Base-by-base conservation (phyloP, 92 coral and sea anemone species). In the Siderastrea radians region DNA sequence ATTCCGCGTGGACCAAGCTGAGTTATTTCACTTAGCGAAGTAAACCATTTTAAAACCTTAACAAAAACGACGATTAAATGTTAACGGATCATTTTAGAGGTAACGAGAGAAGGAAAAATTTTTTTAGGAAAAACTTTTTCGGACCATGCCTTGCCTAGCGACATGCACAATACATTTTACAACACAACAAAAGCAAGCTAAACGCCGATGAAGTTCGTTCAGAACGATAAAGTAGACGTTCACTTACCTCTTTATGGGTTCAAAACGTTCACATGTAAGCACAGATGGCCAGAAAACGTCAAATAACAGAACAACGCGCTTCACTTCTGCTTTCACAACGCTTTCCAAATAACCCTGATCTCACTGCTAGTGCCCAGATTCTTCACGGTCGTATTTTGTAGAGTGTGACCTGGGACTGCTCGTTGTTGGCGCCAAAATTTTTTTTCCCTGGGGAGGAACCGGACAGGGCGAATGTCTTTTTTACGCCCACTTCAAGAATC, bases 121-220 rank as follows among this genome's bases (percentile, higher is more conserved):
- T 3, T 72, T 49, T 44, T 1, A 46, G 3, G 17, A 72, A 72
- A 16, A 44, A 46, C 1, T 17, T 59, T 64, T 26, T 26, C 38
- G 38, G 38, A 26, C 38, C 38, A 72, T 48, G 17, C 64, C 75
- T 43, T 52, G 65, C 75, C 26, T 80, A 67, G 75, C 77, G 77
- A 68, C 86, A 81, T 69, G 86, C 76, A 71, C 77, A 81, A 81
- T 69, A 7, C 49, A 45, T 46, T 69, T 46, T 46, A 52, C 65
- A 14, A 14, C 50, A 69, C 66, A 57, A 68, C 53, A 54, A 81
- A n/a, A 57, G 46, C 55, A 50, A 57, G 67, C 16, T 5, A 54
- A 17, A 10, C 57, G 51, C 17, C n/a, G 43, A n/a, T 7, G n/a
- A 81, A 55, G 5, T 15, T 68, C 15, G 67, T 55, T 10, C 8